phyloP scores from a whole-genome alignment of 2,797 vertebrate genomes.

The Scarus forsteni region DNA sequence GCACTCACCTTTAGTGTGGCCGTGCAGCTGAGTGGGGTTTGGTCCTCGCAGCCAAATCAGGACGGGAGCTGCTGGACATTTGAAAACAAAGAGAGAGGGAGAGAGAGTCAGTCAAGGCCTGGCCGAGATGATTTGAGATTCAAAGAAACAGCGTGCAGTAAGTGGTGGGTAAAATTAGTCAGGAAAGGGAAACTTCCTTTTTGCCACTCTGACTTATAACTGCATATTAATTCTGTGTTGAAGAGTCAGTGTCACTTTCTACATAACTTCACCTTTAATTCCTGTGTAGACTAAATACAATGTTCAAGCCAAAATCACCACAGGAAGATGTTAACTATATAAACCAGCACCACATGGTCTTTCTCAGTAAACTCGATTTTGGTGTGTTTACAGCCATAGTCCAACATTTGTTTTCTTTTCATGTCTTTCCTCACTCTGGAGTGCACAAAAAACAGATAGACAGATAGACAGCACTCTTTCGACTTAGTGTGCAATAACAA shows the following conservation, averaged over 20 bases:
- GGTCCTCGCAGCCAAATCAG: conserved; percentile 45
- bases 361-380: no score
- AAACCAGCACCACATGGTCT: no score
- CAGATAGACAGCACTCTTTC: no score
- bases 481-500: no score
- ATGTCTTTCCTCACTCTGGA: no score
- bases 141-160: conserved; percentile 22
- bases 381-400: no score
- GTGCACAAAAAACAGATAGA: no score
- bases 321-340: no score
- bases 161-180: neutral
- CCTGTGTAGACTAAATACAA: no score
- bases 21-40: conserved; percentile 34
- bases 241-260: neutral
- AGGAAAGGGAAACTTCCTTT: conserved; percentile 1
- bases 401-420: no score
- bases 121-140: conserved; percentile 33
- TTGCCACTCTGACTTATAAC: conserved; percentile 1
- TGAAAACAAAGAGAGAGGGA: conserved; percentile 5
- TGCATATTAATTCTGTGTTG: neutral
- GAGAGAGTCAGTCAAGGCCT: conserved; percentile 14
- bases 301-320: no score
- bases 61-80: conserved; percentile 41
- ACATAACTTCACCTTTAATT: no score
- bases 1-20: conserved; percentile 58